Base-by-base conservation (phyloP, 1,140 invertebrate genomes). In the Hydropsyche tenuis region DNA sequence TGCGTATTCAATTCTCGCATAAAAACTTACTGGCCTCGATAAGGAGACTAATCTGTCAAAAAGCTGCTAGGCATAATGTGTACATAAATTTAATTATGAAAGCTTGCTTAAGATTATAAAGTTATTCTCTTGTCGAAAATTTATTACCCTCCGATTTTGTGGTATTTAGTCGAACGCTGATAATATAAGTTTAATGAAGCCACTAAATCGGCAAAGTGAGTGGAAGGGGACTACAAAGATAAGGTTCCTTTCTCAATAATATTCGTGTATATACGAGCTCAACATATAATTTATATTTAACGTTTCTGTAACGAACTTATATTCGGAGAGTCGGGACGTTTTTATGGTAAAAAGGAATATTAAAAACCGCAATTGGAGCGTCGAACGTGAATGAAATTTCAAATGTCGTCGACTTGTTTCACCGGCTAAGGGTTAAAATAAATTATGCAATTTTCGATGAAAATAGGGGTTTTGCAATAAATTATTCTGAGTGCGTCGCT, bases 371-470 rank as follows among this genome's bases (percentile, higher is more conserved):
- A 53, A 53, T 53, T 53, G 48, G 16, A 16, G 5, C 48, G 1
- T 53, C 20, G 48, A 20, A 53, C 48, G 48, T 53, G 48, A 53
- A 53, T 7, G 48, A 53, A 53, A 53, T 53, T 53, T 20, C n/a
- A 53, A 53, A 53, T 1, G 48, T 53, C 9, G 56, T 22, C 23
- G 22, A 20, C 22, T 60, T 53, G 48, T 53, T 60, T 27, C 23
- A 18, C 56, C 18, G 25, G 22, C 11, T 60, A 60, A 25, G 43
- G 43, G 65, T 48, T 48, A 70, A 60, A 70, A 70, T 70, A 70
- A 70, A 70, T 70, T 56, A 60, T 56, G 68, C 68, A 70, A 70
- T 70, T 70, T 56, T 70, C 68, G 51, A 70, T 70, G 68, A 70
- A 56, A 70, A 70, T 65, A 73, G 46, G 62, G 63, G 62, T 64